Percentiles rank a stretch among this genome's conserved stretches.
Evolutionary conservation across 2,888 invertebrate species (phyloP).

Genomic region (Pasiphila rectangulata): DNA sequence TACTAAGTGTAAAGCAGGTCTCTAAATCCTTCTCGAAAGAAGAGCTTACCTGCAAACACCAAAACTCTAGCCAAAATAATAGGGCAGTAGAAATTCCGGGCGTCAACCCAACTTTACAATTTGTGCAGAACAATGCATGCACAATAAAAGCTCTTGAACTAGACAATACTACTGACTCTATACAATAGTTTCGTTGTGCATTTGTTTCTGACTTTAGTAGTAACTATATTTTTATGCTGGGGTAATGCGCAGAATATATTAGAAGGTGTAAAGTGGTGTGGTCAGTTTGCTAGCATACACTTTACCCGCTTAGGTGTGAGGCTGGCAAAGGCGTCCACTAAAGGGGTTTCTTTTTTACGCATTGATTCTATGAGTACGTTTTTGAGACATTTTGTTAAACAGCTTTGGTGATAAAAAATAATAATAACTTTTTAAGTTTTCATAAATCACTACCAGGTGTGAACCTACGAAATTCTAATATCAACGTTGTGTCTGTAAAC

Average conservation of each 20-base stretch:
- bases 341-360: too few species aligned
- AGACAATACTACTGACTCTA: conserved; percentile 34
- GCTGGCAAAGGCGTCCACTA: too few species aligned
- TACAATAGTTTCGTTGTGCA: conserved; percentile 29
- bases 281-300: conserved; percentile 12
- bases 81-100: conserved; percentile 30
- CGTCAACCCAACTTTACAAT: conserved; percentile 34
- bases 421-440: too few species aligned
- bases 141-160: conserved; percentile 41
- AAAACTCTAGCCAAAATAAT: conserved; percentile 3
- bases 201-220: conserved; percentile 24
- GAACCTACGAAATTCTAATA: too few species aligned
- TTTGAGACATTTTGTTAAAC: too few species aligned
- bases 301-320: too few species aligned
- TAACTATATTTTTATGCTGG: conserved; percentile 30
- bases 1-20: too few species aligned
- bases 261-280: conserved; percentile 24
- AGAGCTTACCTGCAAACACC: conserved; percentile 20
- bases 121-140: conserved; percentile 39
- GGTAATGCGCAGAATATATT: conserved; percentile 18
- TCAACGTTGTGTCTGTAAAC: too few species aligned
- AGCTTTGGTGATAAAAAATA: too few species aligned
- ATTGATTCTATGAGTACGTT: too few species aligned
- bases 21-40: neutral
- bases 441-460: too few species aligned